Evolutionary conservation across 2,888 invertebrate genomes (phyloP).

Genomic region (Cataglyphis livida): DNA sequence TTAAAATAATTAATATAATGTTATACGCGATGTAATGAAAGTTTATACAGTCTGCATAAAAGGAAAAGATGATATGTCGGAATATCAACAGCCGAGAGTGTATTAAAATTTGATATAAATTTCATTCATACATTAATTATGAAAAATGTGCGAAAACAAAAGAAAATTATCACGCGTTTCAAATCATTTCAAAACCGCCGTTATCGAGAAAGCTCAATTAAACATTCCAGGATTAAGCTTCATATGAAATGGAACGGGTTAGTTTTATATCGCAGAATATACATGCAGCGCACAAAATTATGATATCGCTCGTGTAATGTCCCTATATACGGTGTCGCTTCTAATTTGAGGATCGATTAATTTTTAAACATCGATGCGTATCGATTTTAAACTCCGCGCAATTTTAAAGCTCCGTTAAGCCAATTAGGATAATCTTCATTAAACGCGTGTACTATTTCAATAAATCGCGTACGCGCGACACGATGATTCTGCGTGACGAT

Average conservation of each 20-base stretch:
- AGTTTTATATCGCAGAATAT: background rate
- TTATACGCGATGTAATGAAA: background rate
- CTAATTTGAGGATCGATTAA: background rate
- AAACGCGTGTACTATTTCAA: background rate
- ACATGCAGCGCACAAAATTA: background rate
- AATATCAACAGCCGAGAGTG: background rate
- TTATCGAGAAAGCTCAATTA: background rate
- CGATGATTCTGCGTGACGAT: background rate
- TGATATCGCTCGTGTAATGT: background rate
- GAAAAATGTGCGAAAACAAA: background rate
- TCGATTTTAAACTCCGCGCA: slow-evolving; percentile 1
- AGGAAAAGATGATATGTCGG: background rate
- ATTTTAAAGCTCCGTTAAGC: slow-evolving; percentile 15
- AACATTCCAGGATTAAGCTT: slow-evolving; percentile 8
- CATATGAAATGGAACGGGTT: background rate
- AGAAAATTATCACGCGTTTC: slow-evolving; percentile 8
- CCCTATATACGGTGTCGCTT: background rate
- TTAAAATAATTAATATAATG: slow-evolving; percentile 4
- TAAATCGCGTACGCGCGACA: background rate
- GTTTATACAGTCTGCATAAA: background rate
- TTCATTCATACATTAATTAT: background rate
- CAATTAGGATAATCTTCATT: slow-evolving; percentile 31
- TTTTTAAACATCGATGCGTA: background rate
- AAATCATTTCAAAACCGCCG: background rate
- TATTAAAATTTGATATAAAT: background rate